Evolutionary conservation across 2,888 invertebrate genomes (phyloP), one percentile per base, ranked within the genome.

Genomic region (Stictocephala bisonia): DNA sequence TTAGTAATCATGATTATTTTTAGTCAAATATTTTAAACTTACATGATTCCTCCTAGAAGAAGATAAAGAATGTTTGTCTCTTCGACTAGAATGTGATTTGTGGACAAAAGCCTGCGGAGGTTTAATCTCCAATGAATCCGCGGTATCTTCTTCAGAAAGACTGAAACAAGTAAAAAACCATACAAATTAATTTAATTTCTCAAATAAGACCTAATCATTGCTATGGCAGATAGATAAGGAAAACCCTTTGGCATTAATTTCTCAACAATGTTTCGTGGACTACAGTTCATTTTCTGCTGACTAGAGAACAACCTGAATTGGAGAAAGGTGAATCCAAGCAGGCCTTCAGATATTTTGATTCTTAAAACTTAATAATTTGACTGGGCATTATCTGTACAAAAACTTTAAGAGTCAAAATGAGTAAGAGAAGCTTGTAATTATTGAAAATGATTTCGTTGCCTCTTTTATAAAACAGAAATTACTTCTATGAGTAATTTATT

Each of bases 121-220:
- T 86, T 96, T 96, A 76, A 96, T 97, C 81, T 95, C 93, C 81
- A 96, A 86, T 9, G 93, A 92, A 84, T 94, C 94, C 73, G 92
- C 90, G 79, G 91, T 90, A 79, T 92, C 92, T 82, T 91, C 92
- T 76, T 88, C 88, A 70, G 91, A 91, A 81, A 90, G 86, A 83
- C 91, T 91, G 84, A 48, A 82, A 82, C 22, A 69, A 60, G 72
- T 26, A 67, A n/a, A n/a, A n/a, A 66, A 44, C 3, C 6, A 44
- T 1, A 24, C 18, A 11, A 53, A 18, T 18, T 18, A 18, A 4
- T 13, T 24, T 6, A 13, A 4, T 53, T 20, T n/a, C n/a, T n/a
- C n/a, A n/a, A 9, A n/a, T 2, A 44, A 9, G 3, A 2, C 18
- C 15, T 2, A 18, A 4, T 20, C 2, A 44, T 18, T 44, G 7